Evolutionary conservation across 2,888 invertebrate species (phyloP).

Genomic region (Gymnosoma rotundatum): DNA sequence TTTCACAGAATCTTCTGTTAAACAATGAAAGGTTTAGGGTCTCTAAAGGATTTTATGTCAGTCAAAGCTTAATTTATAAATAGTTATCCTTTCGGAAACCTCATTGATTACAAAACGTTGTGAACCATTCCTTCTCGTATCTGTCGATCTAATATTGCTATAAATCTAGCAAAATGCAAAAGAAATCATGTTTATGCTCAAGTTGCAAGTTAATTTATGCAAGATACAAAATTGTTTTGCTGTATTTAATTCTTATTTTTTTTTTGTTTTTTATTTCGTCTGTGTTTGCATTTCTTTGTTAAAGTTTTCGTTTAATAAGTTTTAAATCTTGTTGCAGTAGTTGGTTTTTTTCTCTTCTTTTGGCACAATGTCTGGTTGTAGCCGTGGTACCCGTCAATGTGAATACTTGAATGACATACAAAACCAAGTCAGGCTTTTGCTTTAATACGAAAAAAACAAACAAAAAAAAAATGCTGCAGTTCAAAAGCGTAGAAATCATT

Average conservation of each 20-base stretch:
- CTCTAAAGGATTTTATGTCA: no score
- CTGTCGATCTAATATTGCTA: conserved; percentile 15
- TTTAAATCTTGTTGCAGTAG: conserved; percentile 30
- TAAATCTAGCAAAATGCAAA: conserved; percentile 40
- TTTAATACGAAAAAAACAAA: background rate
- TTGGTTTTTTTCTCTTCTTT: conserved; percentile 13
- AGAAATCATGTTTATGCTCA: conserved; percentile 63
- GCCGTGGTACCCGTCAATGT: conserved; percentile 47
- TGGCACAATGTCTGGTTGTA: conserved; percentile 48
- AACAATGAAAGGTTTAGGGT: no score
- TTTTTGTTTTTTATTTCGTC: background rate
- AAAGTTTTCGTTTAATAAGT: conserved; percentile 56
- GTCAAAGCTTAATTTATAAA: no score
- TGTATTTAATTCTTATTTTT: conserved; percentile 48
- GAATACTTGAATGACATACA: conserved; percentile 58
- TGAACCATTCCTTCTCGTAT: background rate
- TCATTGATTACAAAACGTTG: no score
- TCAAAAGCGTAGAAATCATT: conserved; percentile 68
- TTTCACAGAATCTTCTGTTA: no score
- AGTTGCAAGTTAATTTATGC: conserved; percentile 70
- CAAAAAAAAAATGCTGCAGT: conserved; percentile 32
- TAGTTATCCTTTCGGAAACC: no score
- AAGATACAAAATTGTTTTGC: conserved; percentile 68
- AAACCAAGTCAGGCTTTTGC: conserved; percentile 57
- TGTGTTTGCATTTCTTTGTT: conserved; percentile 48